Percentiles rank a stretch among this genome's conserved stretches.
Evolutionary conservation across 1,140 invertebrate genomes (phyloP).

Genomic region (Gonioctena quinquepunctata): DNA sequence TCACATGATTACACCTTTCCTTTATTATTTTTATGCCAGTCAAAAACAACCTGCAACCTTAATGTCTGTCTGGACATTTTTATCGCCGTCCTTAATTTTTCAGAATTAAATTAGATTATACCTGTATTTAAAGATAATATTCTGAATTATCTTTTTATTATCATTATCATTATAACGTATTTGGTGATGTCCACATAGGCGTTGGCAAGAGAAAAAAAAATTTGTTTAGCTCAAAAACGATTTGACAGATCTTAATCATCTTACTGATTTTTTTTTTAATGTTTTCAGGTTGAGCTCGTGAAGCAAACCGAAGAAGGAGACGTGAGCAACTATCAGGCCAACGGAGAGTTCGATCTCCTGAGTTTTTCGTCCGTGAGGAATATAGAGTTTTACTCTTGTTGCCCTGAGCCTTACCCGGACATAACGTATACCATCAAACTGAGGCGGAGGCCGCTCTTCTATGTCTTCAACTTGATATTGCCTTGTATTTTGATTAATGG

Average conservation of each 20-base stretch:
- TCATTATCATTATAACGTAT: no score
- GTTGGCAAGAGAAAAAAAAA: no score
- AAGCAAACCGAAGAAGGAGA: conserved; percentile 75
- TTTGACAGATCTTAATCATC: not conserved
- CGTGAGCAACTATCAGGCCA: conserved; percentile 76
- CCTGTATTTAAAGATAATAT: no score
- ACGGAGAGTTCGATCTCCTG: conserved; percentile 79
- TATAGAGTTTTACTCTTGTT: conserved; percentile 87
- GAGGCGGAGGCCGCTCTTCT: conserved; percentile 82
- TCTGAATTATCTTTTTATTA: no score
- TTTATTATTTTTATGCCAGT: no score
- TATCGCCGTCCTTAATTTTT: no score
- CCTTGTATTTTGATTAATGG: conserved; percentile 89
- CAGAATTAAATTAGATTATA: no score
- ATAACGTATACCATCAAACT: conserved; percentile 83
- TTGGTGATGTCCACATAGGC: no score
- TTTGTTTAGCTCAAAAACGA: no score
- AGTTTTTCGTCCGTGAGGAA: conserved; percentile 73
- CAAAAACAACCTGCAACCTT: no score
- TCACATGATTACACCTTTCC: no score
- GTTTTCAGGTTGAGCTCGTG: conserved; percentile 69
- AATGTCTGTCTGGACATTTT: no score
- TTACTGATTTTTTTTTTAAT: conserved; percentile 21
- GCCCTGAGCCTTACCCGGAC: conserved; percentile 90
- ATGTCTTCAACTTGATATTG: conserved; percentile 88